Evolutionary conservation across 1,140 invertebrate genomes (phyloP), one percentile per base, ranked within the genome.

Genomic region (Mesaphorura yosii): DNA sequence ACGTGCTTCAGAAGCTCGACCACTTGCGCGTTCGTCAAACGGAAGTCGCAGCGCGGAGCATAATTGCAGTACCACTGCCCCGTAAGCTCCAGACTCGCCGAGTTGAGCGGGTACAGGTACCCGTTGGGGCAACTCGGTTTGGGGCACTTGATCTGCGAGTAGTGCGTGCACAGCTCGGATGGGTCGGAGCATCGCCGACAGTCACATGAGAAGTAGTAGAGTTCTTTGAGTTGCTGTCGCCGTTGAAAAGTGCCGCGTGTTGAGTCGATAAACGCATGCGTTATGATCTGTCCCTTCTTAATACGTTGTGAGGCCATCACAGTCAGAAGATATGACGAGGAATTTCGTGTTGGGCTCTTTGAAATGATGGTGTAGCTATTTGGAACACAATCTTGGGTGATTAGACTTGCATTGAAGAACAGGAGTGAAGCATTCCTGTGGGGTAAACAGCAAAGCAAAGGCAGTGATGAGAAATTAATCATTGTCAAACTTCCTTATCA

Each of bases 381-480:
- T 3, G 86, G 82, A 0, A 84, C 76, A 65, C 87, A 90, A 58
- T 77, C 81, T 66, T 89, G 86, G 1, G 83, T 82, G 54, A 88
- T 71, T 45, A 88, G 74, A 1, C 82, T 79, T 0, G 84, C 73
- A 27, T 55, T 45, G 51, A 55, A 49, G 26, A 55, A 59, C 14
- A 59, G 14, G n/a, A 59, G 20, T 1, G 58, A 54, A 15, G 58
- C 53, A 52, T 55, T 53, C 47, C 58, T 59, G 42, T 25, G 38
- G n/a, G n/a, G n/a, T n/a, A n/a, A 42, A 15, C 7, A 46, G 19
- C 26, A 44, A 19, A 39, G 22, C 31, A 48, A 34, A 34, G 27
- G 7, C 46, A 31, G 25, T 34, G 10, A 20, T 48, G 46, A 34
- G 46, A 31, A 29, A 48, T 48, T 12, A 29, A 19, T 17, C 46